These are phyloP conservation scores for Pseudorectes ferrugineus DNA, from an alignment of 2,113 vertebrate genomes.

Conservation along the genomic window DNA sequence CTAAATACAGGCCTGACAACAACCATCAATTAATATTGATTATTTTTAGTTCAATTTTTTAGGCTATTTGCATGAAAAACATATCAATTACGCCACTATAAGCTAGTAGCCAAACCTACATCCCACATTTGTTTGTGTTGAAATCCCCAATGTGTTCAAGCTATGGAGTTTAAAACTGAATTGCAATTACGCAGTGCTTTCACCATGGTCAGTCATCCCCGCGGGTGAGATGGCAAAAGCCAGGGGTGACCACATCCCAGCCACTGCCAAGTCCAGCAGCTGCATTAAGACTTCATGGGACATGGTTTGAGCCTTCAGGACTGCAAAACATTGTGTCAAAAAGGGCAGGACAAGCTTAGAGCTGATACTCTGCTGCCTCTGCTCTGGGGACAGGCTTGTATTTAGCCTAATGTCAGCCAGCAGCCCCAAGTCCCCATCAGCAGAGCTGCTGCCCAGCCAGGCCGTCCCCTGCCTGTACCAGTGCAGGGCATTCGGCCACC, in stretches of 20 bases:
- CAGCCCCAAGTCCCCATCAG: neutral
- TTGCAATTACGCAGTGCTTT: neutral
- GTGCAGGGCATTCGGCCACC: neutral
- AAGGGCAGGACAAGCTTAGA: neutral
- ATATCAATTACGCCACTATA: neutral
- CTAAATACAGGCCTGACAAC: neutral
- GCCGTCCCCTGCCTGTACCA: neutral
- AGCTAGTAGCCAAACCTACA: neutral
- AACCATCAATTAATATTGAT: neutral
- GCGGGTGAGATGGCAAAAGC: accelerated
- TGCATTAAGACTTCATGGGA: neutral
- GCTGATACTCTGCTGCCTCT: neutral
- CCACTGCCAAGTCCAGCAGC: neutral
- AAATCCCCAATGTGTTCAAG: neutral
- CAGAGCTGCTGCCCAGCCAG: neutral
- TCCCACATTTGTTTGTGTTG: neutral
- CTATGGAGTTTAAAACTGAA: neutral
- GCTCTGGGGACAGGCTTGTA: neutral
- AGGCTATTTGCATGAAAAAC: neutral
- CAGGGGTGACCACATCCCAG: neutral
- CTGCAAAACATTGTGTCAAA: neutral
- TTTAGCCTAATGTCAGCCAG: neutral
- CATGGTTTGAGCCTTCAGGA: neutral
- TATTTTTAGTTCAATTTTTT: constrained; percentile 15
- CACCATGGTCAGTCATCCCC: neutral